Base-by-base conservation (phyloP, 1,140 invertebrate genomes). In the Ectropis grisescens region DNA sequence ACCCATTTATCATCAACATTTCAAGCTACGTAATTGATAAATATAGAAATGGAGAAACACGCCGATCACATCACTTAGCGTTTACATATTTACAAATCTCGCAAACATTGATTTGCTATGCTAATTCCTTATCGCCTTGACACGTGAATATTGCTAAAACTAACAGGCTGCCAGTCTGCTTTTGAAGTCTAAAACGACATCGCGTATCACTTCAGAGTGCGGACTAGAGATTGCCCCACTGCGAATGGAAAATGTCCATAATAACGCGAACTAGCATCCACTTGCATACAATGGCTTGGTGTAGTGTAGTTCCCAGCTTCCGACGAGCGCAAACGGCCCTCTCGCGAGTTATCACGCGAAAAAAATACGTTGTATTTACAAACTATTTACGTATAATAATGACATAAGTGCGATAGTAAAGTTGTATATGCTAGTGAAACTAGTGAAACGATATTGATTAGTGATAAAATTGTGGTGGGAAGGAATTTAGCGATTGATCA, bases 221-320 rank as follows among this genome's bases (percentile, higher is more conserved):
- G n/a, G n/a, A n/a, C n/a, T n/a, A n/a, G n/a, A n/a, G 41, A 69
- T 72, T 64, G 59, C 59, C 42, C 58, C 59, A 65, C 67, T 68
- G 67, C 65, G 67, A 74, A 70, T 72, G 65, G 72, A 70, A 75
- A 76, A 74, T 68, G 58, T 42, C 64, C 60, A 74, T 76, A 65
- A 71, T 67, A 71, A 68, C 53, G 55, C 66, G 57, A 70, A 64
- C 58, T 39, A 60, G 69, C 64, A 70, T 75, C 48, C 69, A 70
- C 62, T 64, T 78, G 72, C 72, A 78, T 74, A 78, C 70, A 75
- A 78, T 78, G 55, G 64, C 51, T 58, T 64, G 64, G 68, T 65
- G 56, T 65, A 60, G 54, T 67, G 62, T 51, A 61, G 62, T 58
- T 68, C 66, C 47, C 72, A 70, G 72, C 64, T 58, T 71, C 65